Evolutionary conservation across 2,113 vertebrate species (phyloP), one percentile per base, ranked within the genome.

Genomic region (Cathartes aura): DNA sequence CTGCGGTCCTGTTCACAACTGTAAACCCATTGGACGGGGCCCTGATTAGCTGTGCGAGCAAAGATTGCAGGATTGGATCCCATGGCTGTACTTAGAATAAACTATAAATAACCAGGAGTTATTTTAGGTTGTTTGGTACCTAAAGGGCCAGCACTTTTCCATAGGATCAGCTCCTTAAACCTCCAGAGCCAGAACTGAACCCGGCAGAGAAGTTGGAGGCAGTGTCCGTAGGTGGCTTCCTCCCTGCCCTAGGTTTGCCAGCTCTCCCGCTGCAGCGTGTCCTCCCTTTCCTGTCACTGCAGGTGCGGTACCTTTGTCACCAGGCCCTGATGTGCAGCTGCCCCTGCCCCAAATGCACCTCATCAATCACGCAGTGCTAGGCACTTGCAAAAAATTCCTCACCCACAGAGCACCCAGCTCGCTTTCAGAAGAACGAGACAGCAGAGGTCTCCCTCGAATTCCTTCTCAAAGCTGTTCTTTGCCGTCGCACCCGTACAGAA

Each of bases 11-110:
- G 26, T 8, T 36, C 60, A 29, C 40, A 53, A 2, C 23, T 36
- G 18, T 5, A 15, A 60, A 45, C 4, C 47, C 24, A 0, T 3
- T 7, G 38, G 38, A 45, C 0, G 1, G 30, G 52, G 56, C 40
- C 36, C 21, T 8, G 17, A 23, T 32, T 5, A 83, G 12, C 67
- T 64, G n/a, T 14, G 26, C 0, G 1, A 72, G 42, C 53, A 50
- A 34, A 58, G n/a, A 36, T 2, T 55, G 45, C 23, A 56, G 53
- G 40, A 19, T 1, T 62, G 64, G 52, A 48, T 47, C 43, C 47
- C 20, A 18, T 30, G 30, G 27, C n/a, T 50, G 30, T 24, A n/a
- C 17, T 53, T 60, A 14, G 47, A 76, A 81, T 26, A 45, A 76
- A 60, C 32, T 47, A 16, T 11, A 55, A 42, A 43, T 38, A 29